phyloP scores from a whole-genome alignment of 2,888 invertebrate genomes.

The Agapetus fuscipes region DNA sequence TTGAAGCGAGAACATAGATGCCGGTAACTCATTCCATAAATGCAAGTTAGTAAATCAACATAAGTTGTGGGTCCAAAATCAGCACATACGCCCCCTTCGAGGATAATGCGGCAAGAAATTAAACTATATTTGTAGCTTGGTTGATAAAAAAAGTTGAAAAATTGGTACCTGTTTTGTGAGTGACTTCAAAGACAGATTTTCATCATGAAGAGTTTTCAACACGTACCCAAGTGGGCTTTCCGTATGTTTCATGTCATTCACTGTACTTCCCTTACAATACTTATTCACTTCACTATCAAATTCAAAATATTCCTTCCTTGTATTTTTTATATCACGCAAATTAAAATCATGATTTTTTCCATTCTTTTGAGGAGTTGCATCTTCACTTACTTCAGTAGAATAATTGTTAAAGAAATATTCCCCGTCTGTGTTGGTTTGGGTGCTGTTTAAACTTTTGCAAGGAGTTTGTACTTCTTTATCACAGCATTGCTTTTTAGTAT shows the following conservation, averaged over 20 bases:
- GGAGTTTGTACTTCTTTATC: constrained; percentile 12
- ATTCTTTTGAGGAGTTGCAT: constrained; percentile 1
- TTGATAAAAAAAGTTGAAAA: background rate
- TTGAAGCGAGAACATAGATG: too few species aligned
- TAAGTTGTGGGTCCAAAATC: too few species aligned
- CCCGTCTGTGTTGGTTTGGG: constrained; percentile 5
- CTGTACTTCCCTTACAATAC: too few species aligned
- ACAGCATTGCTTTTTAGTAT: constrained; percentile 1
- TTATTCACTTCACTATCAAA: too few species aligned
- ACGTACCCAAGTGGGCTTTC: constrained; percentile 4
- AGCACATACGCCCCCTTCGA: too few species aligned
- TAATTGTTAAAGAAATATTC: too few species aligned
- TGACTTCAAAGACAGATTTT: constrained; percentile 29
- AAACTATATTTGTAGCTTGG: background rate
- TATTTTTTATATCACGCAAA: too few species aligned
- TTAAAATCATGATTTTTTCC: constrained; percentile 2
- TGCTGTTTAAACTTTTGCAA: background rate
- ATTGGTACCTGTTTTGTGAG: constrained; percentile 31
- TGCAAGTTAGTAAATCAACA: too few species aligned
- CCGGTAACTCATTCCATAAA: too few species aligned
- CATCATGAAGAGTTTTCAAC: constrained; percentile 14
- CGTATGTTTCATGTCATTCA: background rate
- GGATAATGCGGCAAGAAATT: too few species aligned
- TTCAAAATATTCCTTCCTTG: too few species aligned
- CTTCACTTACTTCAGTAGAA: constrained; percentile 3